A percentile compares a stretch with the other conserved stretches of the same genome.
These are phyloP conservation scores for Campylomormyrus tamandua DNA, from an alignment of 2,113 vertebrate species.

Conservation along the genomic window DNA sequence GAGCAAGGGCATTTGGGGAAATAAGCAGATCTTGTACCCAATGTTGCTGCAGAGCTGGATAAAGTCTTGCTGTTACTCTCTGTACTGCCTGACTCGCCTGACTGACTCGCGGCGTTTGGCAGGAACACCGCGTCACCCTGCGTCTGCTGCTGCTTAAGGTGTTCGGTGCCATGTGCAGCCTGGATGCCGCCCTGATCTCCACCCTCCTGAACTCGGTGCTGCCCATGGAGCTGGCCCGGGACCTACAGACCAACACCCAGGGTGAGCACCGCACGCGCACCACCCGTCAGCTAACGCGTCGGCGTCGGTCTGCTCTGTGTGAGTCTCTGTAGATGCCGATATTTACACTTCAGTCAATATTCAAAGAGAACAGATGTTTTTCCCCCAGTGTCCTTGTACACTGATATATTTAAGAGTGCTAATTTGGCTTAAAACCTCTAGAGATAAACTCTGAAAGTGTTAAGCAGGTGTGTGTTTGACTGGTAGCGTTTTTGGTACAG, in stretches of 20 bases:
- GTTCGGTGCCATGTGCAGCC: slow-evolving; percentile 93
- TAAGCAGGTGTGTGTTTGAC: not conserved
- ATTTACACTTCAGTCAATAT: not conserved
- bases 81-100: not conserved
- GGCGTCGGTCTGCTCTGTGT: not conserved
- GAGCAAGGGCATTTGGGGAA: not conserved
- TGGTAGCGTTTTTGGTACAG: not conserved
- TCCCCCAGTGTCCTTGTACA: not conserved
- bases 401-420: not conserved
- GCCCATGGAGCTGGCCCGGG: slow-evolving; percentile 91
- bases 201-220: slow-evolving; percentile 87
- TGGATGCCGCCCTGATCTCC: slow-evolving; percentile 85
- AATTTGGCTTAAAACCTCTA: not conserved
- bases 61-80: not conserved
- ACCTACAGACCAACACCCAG: slow-evolving; percentile 86
- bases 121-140: slow-evolving; percentile 84
- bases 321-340: not conserved
- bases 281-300: not conserved
- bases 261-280: slow-evolving; percentile 51
- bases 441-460: not conserved
- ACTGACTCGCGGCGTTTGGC: slow-evolving; percentile 21
- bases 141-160: slow-evolving; percentile 89
- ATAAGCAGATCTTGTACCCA: not conserved
- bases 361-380: not conserved
- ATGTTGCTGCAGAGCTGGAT: not conserved